phyloP scores from a whole-genome alignment of 2,888 invertebrate species.

The Nomada ruficornis region DNA sequence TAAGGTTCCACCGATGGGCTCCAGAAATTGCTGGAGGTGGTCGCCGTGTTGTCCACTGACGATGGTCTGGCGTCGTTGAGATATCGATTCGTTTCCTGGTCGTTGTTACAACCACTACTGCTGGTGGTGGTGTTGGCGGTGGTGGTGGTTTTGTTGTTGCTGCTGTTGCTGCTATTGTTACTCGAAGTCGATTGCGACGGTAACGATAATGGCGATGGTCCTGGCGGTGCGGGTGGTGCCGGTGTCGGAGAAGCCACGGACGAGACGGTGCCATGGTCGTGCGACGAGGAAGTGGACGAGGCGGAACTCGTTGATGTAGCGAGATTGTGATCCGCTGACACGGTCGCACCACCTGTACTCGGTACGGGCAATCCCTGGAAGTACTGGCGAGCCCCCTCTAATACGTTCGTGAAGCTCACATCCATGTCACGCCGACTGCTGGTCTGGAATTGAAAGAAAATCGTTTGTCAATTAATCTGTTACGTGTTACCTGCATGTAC shows the following conservation, averaged over 20 bases:
- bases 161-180: conserved; percentile 12
- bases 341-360: conserved; percentile 84
- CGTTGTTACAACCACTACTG: conserved; percentile 17
- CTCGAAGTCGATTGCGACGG: conserved; percentile 47
- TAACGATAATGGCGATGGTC: conserved; percentile 53
- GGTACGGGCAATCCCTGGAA: conserved; percentile 91
- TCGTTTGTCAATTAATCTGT: neutral
- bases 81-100: conserved; percentile 62
- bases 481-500: neutral
- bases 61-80: conserved; percentile 53
- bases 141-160: neutral
- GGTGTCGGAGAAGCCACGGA: conserved; percentile 58
- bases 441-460: conserved; percentile 73
- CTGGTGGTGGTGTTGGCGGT: neutral
- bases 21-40: conserved; percentile 73
- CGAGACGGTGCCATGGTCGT: conserved; percentile 65
- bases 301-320: conserved; percentile 64
- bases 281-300: conserved; percentile 61
- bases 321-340: conserved; percentile 72
- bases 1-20: conserved; percentile 79
- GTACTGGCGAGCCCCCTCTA: conserved; percentile 93
- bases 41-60: conserved; percentile 65
- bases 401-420: conserved; percentile 91
- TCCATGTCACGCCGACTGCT: conserved; percentile 88
- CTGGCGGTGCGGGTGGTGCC: conserved; percentile 57